Conservation (phyloP, 2,797 vertebrate genomes). For the Sandelia bainsii region DNA sequence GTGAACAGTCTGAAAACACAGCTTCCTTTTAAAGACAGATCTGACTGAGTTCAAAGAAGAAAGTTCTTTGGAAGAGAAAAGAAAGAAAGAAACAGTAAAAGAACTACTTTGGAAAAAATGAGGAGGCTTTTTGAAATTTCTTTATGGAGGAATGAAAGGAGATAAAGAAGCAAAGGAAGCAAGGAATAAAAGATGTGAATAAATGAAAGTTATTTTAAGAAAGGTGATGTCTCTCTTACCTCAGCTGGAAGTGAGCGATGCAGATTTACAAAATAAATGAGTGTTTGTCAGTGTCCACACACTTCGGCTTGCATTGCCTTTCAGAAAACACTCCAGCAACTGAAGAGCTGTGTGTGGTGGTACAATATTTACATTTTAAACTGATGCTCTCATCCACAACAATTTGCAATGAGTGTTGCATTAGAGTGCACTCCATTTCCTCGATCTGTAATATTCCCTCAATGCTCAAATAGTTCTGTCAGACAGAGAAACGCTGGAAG, state of each 20-base stretch:
- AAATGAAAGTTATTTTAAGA: conserved; percentile 37
- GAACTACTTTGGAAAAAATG: conserved; percentile 23
- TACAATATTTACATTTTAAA: conserved; percentile 52
- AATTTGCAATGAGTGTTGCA: conserved; percentile 32
- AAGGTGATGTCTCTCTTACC: conserved; percentile 16
- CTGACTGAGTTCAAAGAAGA: conserved; percentile 68
- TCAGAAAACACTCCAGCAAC: conserved; percentile 19
- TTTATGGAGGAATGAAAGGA: conserved; percentile 38
- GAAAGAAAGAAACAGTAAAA: conserved; percentile 34
- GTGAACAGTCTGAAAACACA: conserved; percentile 61
- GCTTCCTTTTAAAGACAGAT: conserved; percentile 61
- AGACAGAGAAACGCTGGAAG: background rate
- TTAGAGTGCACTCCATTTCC: conserved; percentile 22
- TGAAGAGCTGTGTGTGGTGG: conserved; percentile 9
- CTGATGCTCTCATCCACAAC: conserved; percentile 19
- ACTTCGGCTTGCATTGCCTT: conserved; percentile 1
- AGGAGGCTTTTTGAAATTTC: conserved; percentile 3
- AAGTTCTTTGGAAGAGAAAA: conserved; percentile 47
- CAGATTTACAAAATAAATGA: conserved; percentile 14
- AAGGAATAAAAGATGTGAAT: conserved; percentile 31
- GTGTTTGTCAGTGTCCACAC: conserved; percentile 8
- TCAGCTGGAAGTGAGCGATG: conserved; percentile 15
- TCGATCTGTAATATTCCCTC: conserved; percentile 25
- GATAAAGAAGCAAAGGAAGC: conserved; percentile 51
- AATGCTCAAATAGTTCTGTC: conserved; percentile 20